Evolutionary conservation across 2,888 invertebrate genomes (phyloP).

Genomic region (Plagodis pulveraria): DNA sequence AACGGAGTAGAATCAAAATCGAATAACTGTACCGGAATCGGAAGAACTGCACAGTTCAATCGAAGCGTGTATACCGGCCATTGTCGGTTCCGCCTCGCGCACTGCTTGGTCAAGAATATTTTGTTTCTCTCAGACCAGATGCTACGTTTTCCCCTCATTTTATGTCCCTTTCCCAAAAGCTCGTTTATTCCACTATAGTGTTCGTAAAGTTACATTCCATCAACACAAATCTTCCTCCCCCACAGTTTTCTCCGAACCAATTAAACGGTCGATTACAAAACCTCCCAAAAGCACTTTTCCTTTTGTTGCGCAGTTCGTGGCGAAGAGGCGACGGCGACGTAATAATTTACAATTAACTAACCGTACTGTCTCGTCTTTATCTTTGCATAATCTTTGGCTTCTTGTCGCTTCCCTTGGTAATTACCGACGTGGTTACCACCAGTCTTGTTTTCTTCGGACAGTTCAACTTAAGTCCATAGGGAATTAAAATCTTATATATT

Average conservation of each 20-base stretch:
- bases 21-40: no score
- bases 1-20: no score
- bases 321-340: slow-evolving; percentile 6
- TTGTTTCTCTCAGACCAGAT: no score
- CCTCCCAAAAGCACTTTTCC: slow-evolving; percentile 10
- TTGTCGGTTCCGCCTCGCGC: no score
- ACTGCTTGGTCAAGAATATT: no score
- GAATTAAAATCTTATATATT: no score
- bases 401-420: slow-evolving; percentile 22
- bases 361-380: slow-evolving; percentile 13
- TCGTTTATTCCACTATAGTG: neutral
- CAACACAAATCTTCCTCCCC: neutral
- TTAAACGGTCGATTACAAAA: slow-evolving; percentile 13
- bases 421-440: slow-evolving; percentile 7
- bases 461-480: neutral
- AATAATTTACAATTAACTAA: slow-evolving; percentile 27
- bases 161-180: neutral
- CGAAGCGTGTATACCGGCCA: no score
- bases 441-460: slow-evolving; percentile 1
- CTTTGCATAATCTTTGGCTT: slow-evolving; percentile 19
- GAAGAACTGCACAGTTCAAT: no score
- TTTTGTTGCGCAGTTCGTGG: slow-evolving; percentile 4
- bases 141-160: no score
- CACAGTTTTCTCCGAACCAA: slow-evolving; percentile 8
- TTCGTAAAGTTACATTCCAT: neutral